Conservation (phyloP, 2,797 vertebrate species). For the Babyrousa celebensis region DNA sequence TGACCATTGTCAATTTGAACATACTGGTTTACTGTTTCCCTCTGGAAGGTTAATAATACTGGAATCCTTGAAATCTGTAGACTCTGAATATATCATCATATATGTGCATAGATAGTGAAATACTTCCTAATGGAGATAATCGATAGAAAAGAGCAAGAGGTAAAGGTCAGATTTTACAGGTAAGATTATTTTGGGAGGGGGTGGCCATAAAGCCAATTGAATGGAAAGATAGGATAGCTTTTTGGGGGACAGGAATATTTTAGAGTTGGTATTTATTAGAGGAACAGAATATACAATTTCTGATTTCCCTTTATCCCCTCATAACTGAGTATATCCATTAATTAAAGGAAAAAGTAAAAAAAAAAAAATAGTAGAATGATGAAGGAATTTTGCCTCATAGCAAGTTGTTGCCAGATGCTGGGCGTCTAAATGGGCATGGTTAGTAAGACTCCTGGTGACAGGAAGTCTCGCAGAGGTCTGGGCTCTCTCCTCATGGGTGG, state of each 20-base stretch:
- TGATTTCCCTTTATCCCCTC: neutral
- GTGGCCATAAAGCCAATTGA: neutral
- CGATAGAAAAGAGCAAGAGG: neutral
- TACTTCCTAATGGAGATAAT: neutral
- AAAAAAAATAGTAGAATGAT: neutral
- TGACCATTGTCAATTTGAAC: neutral
- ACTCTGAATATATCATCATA: neutral
- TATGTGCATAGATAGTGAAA: neutral
- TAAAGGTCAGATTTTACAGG: neutral
- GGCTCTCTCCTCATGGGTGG: neutral
- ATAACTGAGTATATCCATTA: neutral
- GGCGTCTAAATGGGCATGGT: no score
- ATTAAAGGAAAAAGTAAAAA: neutral
- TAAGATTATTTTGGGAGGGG: neutral
- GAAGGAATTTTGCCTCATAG: neutral
- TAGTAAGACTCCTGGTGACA: neutral
- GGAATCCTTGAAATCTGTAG: neutral
- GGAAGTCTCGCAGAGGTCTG: neutral
- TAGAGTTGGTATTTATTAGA: slow-evolving; percentile 42
- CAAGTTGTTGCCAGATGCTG: neutral
- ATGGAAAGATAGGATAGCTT: neutral
- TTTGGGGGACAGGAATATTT: neutral
- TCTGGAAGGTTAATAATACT: neutral
- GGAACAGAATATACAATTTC: neutral
- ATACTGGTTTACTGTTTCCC: neutral